These are phyloP conservation scores for Entomobrya proxima DNA, from an alignment of 2,888 invertebrate genomes.

Conservation along the genomic window DNA sequence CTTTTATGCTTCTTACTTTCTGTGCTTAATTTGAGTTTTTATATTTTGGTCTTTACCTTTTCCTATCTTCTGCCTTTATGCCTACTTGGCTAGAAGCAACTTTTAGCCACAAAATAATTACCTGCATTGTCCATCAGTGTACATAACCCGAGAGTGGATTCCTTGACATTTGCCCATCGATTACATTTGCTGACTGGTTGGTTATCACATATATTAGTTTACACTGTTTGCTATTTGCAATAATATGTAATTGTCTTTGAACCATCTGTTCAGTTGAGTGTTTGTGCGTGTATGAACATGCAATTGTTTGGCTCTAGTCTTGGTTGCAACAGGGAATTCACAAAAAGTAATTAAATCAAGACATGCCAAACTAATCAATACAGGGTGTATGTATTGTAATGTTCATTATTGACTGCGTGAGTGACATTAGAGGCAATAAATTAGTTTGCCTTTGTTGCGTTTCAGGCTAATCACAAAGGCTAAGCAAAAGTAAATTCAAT, in stretches of 20 bases:
- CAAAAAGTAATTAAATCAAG: conserved; percentile 39
- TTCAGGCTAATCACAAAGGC: background rate
- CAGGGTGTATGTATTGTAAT: no score
- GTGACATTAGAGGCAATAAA: conserved; percentile 8
- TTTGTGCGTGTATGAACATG: background rate
- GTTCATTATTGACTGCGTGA: background rate
- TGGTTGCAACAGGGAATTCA: conserved; percentile 4
- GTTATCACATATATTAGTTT: no score
- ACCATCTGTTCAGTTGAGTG: background rate
- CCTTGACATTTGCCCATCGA: conserved; percentile 45
- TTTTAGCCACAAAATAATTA: background rate
- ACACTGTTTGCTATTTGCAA: no score
- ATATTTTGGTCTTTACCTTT: no score
- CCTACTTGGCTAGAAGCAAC: no score
- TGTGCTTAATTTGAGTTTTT: no score
- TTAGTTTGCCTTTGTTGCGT: background rate
- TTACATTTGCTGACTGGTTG: no score
- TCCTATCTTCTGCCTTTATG: no score
- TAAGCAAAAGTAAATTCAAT: background rate
- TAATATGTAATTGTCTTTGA: conserved; percentile 25
- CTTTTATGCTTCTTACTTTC: no score
- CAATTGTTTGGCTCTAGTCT: background rate
- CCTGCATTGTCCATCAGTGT: background rate
- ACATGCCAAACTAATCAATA: conserved; percentile 32
- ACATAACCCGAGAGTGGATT: background rate